Evolutionary conservation across 2,113 vertebrate genomes (phyloP).

Genomic region (Oryctolagus cuniculus): mOryCun1.1 NC_091442.1:88232501-88233000

Average conservation of each 20-base stretch:
- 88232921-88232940: constrained; percentile 65
- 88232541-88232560: not conserved
- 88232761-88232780: constrained; percentile 49
- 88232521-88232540: not conserved
- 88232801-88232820: constrained; percentile 65
- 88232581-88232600: constrained; percentile 30
- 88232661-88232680: constrained; percentile 16
- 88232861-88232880: constrained; percentile 65
- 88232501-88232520: not conserved
- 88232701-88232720: constrained; percentile 59
- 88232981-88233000: constrained; percentile 70
- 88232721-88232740: constrained; percentile 12
- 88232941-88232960: not conserved
- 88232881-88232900: not conserved
- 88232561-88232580: constrained; percentile 49
- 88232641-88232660: not conserved
- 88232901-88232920: not conserved
- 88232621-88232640: not conserved
- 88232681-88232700: not conserved
- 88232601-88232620: constrained; percentile 19
- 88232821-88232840: constrained; percentile 49
- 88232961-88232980: constrained; percentile 38
- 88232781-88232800: constrained; percentile 61
- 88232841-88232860: constrained; percentile 74
- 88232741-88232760: constrained; percentile 50